These are phyloP conservation scores for Megalurothrips usitatus DNA, from an alignment of 2,888 invertebrate genomes.

Conservation along the genomic window DNA sequence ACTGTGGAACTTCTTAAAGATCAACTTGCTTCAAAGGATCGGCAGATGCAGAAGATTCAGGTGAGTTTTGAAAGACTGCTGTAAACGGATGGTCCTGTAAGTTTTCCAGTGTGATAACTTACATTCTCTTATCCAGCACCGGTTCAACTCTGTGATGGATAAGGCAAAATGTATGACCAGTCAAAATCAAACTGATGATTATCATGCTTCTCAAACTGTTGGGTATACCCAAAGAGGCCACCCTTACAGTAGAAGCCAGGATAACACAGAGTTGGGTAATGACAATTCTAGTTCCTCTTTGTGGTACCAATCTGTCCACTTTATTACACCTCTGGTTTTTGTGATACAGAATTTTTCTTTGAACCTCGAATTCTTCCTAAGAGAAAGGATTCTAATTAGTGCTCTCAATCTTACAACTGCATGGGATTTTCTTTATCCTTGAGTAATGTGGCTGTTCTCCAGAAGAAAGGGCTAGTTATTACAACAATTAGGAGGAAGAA, in stretches of 20 bases:
- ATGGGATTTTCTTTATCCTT: no score
- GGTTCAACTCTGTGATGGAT: background rate
- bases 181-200: background rate
- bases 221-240: background rate
- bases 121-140: background rate
- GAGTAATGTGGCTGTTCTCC: no score
- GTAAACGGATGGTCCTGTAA: background rate
- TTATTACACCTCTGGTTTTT: background rate
- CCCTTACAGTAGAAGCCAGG: background rate
- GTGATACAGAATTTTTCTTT: background rate
- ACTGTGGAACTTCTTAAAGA: constrained; percentile 39
- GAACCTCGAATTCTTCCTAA: background rate
- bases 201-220: background rate
- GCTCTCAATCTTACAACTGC: constrained; percentile 6
- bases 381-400: background rate
- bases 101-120: background rate
- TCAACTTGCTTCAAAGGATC: constrained; percentile 39
- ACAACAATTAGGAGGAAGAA: no score
- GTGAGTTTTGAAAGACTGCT: constrained; percentile 32
- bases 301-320: background rate
- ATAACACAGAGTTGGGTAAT: background rate
- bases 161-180: background rate
- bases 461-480: no score
- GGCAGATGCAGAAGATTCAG: constrained; percentile 39
- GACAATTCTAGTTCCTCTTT: background rate